Percentiles rank a stretch among this genome's conserved stretches.
Evolutionary conservation across 2,113 vertebrate species (phyloP).

Genomic region (Phasianus colchicus): DNA sequence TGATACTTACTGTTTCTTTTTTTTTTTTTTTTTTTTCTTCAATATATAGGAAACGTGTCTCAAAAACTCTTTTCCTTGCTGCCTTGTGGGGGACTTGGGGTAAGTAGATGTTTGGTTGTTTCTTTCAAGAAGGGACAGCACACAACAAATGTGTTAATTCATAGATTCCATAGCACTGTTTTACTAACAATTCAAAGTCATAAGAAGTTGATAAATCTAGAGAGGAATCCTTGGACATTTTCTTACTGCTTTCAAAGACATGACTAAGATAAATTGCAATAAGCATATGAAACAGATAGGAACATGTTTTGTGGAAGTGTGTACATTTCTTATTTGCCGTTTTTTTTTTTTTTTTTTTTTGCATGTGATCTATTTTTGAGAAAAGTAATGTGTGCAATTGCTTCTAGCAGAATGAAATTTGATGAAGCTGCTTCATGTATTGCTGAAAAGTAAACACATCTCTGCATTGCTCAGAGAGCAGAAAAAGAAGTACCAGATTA

Average conservation of each 20-base stretch:
- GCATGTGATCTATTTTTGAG: not conserved
- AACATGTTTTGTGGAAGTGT: not conserved
- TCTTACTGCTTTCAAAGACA: not conserved
- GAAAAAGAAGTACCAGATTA: not conserved
- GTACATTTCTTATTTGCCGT: not conserved
- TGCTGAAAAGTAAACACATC: not conserved
- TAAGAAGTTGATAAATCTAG: not conserved
- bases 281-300: not conserved
- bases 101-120: constrained; percentile 70
- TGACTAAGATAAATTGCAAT: not conserved
- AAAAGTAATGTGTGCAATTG: not conserved
- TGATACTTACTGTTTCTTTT: not conserved
- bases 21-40: constrained; percentile 66
- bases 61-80: constrained; percentile 82
- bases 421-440: not conserved
- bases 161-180: not conserved
- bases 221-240: not conserved
- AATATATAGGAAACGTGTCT: constrained; percentile 71
- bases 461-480: constrained; percentile 18
- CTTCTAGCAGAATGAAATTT: not conserved
- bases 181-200: not conserved
- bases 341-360: not conserved
- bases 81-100: constrained; percentile 84
- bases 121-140: not conserved
- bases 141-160: not conserved